phyloP scores from a whole-genome alignment of 2,888 invertebrate species.

The Hipparchia sbordonii region DNA sequence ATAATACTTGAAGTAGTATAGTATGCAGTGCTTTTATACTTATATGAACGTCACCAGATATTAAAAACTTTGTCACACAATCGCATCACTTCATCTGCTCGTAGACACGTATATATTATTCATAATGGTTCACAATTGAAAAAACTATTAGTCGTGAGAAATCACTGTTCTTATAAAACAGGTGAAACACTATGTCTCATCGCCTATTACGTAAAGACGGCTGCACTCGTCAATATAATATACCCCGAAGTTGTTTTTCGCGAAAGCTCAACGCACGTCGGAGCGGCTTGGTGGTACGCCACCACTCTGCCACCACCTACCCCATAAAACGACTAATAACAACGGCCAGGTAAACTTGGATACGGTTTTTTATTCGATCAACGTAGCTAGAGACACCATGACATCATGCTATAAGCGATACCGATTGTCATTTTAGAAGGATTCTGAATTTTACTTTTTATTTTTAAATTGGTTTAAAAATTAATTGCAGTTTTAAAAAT shows the following conservation, averaged over 20 bases:
- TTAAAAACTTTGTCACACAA: too few species aligned
- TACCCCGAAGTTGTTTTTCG: slow-evolving; percentile 28
- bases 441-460: background rate
- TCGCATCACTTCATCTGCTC: too few species aligned
- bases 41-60: too few species aligned
- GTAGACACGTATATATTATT: background rate
- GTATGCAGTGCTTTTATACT: too few species aligned
- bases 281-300: slow-evolving; percentile 64
- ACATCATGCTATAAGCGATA: background rate
- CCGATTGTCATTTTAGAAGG: background rate
- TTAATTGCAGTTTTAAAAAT: too few species aligned
- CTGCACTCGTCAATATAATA: slow-evolving; percentile 9
- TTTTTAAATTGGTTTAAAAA: too few species aligned
- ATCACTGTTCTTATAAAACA: background rate
- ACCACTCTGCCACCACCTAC: slow-evolving; percentile 66
- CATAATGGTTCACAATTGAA: background rate
- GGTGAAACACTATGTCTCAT: background rate
- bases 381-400: background rate
- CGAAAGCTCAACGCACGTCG: slow-evolving; percentile 59
- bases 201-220: slow-evolving; percentile 12
- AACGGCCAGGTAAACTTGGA: slow-evolving; percentile 47
- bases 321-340: slow-evolving; percentile 44
- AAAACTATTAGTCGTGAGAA: background rate
- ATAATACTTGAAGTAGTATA: too few species aligned
- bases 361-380: slow-evolving; percentile 36